A percentile compares a stretch with the other conserved stretches of the same genome.
These are phyloP conservation scores for Malthinus seriepunctatus DNA, from an alignment of 2,888 invertebrate species.

Conservation along the genomic window DNA sequence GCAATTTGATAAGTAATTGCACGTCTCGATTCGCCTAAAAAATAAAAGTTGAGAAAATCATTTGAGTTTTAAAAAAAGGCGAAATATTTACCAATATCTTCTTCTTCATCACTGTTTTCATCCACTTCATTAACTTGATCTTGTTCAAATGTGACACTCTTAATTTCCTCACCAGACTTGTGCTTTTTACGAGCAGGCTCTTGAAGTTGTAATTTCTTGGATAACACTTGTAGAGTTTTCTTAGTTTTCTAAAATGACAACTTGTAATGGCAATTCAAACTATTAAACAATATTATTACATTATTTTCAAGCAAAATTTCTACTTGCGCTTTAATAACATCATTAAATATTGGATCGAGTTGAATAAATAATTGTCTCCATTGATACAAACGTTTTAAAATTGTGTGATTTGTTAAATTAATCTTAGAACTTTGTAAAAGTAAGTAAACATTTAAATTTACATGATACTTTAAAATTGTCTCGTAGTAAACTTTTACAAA, in stretches of 20 bases:
- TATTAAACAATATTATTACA: conserved; percentile 8
- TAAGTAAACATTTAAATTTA: conserved; percentile 83
- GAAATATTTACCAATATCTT: conserved; percentile 34
- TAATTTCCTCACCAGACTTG: conserved; percentile 14
- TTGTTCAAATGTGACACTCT: conserved; percentile 8
- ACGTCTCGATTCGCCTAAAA: conserved; percentile 12
- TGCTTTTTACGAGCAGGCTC: background rate
- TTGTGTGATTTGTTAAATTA: conserved; percentile 82
- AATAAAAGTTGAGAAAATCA: background rate
- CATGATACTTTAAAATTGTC: conserved; percentile 55
- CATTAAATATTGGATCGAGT: conserved; percentile 70
- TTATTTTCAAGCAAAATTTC: conserved; percentile 59
- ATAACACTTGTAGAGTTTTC: background rate
- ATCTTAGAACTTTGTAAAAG: conserved; percentile 77
- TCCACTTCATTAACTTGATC: conserved; percentile 7
- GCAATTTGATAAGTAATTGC: conserved; percentile 90
- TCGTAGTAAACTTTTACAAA: conserved; percentile 65
- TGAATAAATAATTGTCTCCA: conserved; percentile 76
- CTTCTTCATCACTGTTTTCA: conserved; percentile 46
- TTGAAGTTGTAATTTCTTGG: background rate
- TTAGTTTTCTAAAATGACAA: background rate
- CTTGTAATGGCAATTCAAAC: background rate
- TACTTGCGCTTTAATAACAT: conserved; percentile 70
- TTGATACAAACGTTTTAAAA: conserved; percentile 81
- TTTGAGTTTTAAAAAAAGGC: too few relatives aligned